Conservation (phyloP, 1,140 invertebrate genomes). For the Drosophila prosaltans region DNA sequence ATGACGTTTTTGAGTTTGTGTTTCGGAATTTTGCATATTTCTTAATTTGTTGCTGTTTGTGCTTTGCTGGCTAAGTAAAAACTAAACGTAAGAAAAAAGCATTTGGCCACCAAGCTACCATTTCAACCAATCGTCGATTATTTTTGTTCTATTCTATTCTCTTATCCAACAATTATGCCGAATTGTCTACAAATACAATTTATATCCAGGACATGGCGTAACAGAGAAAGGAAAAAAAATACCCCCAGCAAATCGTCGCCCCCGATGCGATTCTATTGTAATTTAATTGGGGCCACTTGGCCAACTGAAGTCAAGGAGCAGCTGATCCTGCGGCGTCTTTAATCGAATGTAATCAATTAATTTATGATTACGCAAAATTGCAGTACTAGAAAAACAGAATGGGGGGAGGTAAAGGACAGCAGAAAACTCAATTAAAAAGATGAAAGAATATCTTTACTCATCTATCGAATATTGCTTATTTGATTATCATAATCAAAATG, state of each 20-base stretch:
- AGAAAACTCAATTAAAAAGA: constrained; percentile 1
- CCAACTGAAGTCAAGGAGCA: constrained; percentile 15
- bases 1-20: constrained; percentile 70
- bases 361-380: constrained; percentile 67
- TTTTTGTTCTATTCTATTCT: constrained; percentile 33
- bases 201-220: constrained; percentile 46
- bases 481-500: no score
- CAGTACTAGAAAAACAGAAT: neutral
- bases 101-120: neutral
- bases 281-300: constrained; percentile 44
- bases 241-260: constrained; percentile 32
- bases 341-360: constrained; percentile 73
- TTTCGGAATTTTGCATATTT: constrained; percentile 26
- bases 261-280: constrained; percentile 31
- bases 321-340: constrained; percentile 56
- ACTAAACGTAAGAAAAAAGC: constrained; percentile 42
- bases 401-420: neutral
- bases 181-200: constrained; percentile 80
- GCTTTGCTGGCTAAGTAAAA: constrained; percentile 29
- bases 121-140: constrained; percentile 37
- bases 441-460: neutral
- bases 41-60: constrained; percentile 42
- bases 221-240: constrained; percentile 26
- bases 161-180: constrained; percentile 70
- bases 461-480: no score